Evolutionary conservation across 2,888 invertebrate genomes (phyloP).

Genomic region (Nematopogon swammerdamellus): DNA sequence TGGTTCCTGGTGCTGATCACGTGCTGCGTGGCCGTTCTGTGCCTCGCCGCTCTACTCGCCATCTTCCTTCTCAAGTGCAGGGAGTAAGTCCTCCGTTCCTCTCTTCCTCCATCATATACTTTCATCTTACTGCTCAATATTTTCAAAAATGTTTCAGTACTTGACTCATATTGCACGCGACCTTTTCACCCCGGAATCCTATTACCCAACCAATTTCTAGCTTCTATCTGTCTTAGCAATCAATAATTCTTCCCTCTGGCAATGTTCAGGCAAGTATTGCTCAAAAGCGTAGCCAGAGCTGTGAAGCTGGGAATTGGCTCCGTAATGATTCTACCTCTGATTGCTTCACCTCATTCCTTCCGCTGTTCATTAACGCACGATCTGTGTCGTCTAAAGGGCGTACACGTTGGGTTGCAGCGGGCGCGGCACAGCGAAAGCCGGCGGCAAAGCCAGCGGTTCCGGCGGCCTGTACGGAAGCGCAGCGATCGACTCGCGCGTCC

Average conservation of each 20-base stretch:
- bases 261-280: too few relatives aligned
- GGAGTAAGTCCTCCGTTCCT: constrained; percentile 60
- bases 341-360: background rate
- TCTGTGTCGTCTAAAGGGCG: constrained; percentile 25
- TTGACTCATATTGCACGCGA: too few relatives aligned
- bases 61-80: constrained; percentile 77
- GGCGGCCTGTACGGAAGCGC: constrained; percentile 43
- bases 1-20: constrained; percentile 80
- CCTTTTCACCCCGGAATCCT: too few relatives aligned
- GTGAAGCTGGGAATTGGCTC: too few relatives aligned
- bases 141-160: background rate
- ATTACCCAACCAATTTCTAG: too few relatives aligned
- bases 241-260: too few relatives aligned
- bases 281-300: too few relatives aligned
- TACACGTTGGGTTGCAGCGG: constrained; percentile 19
- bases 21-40: constrained; percentile 75
- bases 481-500: constrained; percentile 63
- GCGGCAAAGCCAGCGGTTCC: constrained; percentile 51
- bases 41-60: constrained; percentile 74
- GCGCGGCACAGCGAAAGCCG: constrained; percentile 52
- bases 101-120: background rate
- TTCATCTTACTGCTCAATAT: background rate
- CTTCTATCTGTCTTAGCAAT: too few relatives aligned
- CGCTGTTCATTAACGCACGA: constrained; percentile 7
- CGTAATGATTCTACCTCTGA: too few relatives aligned